These are phyloP conservation scores for Mantis religiosa DNA, from an alignment of 2,888 invertebrate genomes.

Conservation along the genomic window DNA sequence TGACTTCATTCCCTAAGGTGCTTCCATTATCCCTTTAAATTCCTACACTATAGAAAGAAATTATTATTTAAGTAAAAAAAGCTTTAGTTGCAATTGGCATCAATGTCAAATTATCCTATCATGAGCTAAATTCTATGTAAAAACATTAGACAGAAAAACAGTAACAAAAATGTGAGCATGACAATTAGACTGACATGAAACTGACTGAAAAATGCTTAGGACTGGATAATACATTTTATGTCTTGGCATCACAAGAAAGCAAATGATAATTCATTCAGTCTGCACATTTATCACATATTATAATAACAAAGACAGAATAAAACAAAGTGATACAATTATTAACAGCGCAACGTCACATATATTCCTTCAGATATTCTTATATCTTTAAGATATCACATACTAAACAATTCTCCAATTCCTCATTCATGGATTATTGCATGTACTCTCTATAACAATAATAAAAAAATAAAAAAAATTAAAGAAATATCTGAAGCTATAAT, in stretches of 20 bases:
- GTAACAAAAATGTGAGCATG: background rate
- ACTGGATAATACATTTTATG: background rate
- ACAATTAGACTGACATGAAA: background rate
- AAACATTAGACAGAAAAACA: background rate
- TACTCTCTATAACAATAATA: background rate
- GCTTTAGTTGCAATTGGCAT: background rate
- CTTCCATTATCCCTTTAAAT: background rate
- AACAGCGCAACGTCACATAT: background rate
- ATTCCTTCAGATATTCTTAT: background rate
- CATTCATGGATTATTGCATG: background rate
- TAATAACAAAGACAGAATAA: background rate
- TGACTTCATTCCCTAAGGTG: conserved; percentile 1
- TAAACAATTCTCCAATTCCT: background rate
- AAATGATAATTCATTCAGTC: background rate
- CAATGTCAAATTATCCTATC: background rate
- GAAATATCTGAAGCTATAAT: background rate
- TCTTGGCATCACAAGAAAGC: conserved; percentile 8
- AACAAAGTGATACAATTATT: background rate
- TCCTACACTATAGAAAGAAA: background rate
- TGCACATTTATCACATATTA: background rate
- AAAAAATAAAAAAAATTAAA: background rate
- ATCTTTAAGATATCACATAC: background rate
- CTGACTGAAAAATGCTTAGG: conserved; percentile 3
- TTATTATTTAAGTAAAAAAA: background rate
- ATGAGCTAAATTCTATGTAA: background rate